Percentiles rank a stretch among this genome's conserved stretches.
These are phyloP conservation scores for Fregetta grallaria DNA, from an alignment of 2,113 vertebrate genomes.

Conservation along the genomic window DNA sequence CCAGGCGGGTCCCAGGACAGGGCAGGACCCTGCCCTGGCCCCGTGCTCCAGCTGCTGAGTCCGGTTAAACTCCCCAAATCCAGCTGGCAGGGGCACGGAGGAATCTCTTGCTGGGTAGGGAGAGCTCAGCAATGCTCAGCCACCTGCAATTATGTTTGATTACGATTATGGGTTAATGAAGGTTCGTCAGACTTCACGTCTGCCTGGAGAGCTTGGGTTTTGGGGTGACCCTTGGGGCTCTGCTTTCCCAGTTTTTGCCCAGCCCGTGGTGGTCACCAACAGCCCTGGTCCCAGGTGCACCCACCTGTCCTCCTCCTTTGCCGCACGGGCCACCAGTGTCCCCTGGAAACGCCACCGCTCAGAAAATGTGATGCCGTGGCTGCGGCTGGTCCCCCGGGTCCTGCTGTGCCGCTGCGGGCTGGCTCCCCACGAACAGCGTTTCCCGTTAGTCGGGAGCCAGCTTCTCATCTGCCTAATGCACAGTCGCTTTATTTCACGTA, in stretches of 20 bases:
- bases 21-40: too few relatives aligned
- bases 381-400: accelerated
- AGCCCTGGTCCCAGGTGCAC: background rate
- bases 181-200: background rate
- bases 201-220: background rate
- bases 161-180: background rate
- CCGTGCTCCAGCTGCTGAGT: background rate
- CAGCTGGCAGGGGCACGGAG: background rate
- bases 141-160: background rate
- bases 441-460: accelerated
- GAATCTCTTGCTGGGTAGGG: accelerated
- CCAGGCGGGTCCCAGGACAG: background rate
- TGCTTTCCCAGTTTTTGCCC: background rate
- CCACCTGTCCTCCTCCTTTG: background rate
- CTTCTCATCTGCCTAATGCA: background rate
- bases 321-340: background rate
- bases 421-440: background rate
- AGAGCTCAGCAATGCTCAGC: background rate
- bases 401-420: accelerated
- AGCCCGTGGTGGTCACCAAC: accelerated
- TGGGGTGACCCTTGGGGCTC: background rate
- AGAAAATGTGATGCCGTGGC: background rate
- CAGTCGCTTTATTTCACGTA: background rate
- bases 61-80: background rate
- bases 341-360: background rate